Evolutionary conservation across 2,113 vertebrate genomes (phyloP), one percentile per base, ranked within the genome.

Genomic region (Casuarius casuarius): DNA sequence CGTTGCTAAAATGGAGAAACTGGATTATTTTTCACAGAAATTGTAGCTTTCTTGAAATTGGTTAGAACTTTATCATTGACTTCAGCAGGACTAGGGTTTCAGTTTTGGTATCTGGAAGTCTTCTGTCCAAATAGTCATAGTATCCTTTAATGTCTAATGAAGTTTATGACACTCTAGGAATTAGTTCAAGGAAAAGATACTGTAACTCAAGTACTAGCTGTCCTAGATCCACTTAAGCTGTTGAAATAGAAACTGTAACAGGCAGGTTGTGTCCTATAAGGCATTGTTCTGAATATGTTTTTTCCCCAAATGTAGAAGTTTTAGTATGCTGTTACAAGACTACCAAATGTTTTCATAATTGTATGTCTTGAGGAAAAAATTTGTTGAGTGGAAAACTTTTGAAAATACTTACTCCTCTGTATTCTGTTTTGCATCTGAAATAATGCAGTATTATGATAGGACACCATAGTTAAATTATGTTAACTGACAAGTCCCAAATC

Each of bases 151-250:
- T 19, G 26, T 46, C 29, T 83, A 33, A 58, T 65, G 73, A 61
- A 73, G 5, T 84, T 92, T 73, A 38, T 2, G 2, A 52, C 35
- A 51, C 26, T 80, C 11, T 31, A 90, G 38, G 49, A 95, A 63
- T 77, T 96, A 90, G 62, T 91, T 91, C 67, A 87, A 71, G 79
- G 91, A 82, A 95, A 71, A 61, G 84, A 54, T 83, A 35, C 72
- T 89, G 92, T 92, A 94, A 91, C 51, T 74, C 84, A 65, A 92
- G 67, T 61, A 77, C 54, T 21, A 20, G 5, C 40, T 87, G 74
- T 58, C 42, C 78, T 58, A 80, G 81, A 87, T 94, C 52, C 31
- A 33, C 29, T 42, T 79, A 44, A 94, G 33, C 62, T 77, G 44
- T 66, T 87, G 94, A 92, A 92, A 94, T 1, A 83, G 91, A 71